phyloP scores from a whole-genome alignment of 2,113 vertebrate genomes.

The Microtus montanus region DNA sequence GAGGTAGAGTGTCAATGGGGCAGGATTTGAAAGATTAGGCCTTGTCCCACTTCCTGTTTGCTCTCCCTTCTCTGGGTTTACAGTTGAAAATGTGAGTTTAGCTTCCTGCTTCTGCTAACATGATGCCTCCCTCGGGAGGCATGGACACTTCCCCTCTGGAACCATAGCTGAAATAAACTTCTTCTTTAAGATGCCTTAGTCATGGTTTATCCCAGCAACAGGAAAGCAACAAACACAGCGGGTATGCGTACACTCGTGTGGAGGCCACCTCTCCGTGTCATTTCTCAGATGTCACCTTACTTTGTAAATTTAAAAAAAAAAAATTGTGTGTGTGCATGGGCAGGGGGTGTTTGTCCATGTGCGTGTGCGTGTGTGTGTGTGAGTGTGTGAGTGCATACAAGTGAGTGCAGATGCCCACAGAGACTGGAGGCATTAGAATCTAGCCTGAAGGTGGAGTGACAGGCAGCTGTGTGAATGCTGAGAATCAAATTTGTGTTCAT shows the following conservation, averaged over 20 bases:
- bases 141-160: not conserved
- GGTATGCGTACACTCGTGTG: too few species aligned
- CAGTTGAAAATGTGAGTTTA: not conserved
- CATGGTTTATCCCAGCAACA: not conserved
- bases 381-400: too few species aligned
- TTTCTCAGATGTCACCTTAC: not conserved
- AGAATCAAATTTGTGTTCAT: not conserved
- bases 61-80: not conserved
- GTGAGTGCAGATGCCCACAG: not conserved
- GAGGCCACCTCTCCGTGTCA: not conserved
- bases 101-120: not conserved
- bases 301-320: not conserved
- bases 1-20: not conserved
- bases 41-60: not conserved
- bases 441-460: not conserved
- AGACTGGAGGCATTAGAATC: too few species aligned
- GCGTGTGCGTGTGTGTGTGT: too few species aligned
- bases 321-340: not conserved
- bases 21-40: not conserved
- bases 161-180: not conserved
- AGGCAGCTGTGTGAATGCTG: not conserved
- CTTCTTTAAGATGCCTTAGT: not conserved
- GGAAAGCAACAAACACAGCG: too few species aligned
- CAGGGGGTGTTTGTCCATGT: not conserved
- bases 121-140: not conserved